Evolutionary conservation across 2,888 invertebrate species (phyloP).

Genomic region (Eupelmus urozonus): DNA sequence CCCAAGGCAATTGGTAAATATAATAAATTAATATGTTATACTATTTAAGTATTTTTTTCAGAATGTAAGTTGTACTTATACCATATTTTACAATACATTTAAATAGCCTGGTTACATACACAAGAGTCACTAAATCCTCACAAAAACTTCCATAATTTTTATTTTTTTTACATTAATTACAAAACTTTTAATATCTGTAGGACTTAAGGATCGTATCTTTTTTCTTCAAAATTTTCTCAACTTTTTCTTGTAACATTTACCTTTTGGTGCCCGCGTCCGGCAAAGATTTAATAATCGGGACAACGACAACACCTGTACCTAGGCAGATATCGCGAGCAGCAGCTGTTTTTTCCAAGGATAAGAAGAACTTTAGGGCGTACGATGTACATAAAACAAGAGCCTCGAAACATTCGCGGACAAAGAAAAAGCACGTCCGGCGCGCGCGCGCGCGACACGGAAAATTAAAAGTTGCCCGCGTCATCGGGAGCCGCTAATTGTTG

Average conservation of each 20-base stretch:
- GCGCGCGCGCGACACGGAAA: not conserved
- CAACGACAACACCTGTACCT: constrained; percentile 11
- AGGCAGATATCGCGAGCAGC: not conserved
- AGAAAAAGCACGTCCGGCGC: not conserved
- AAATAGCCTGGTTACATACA: no score
- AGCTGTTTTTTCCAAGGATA: not conserved
- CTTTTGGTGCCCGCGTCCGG: not conserved
- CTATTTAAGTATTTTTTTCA: no score
- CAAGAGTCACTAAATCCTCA: no score
- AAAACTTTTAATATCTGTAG: no score
- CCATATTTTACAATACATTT: no score
- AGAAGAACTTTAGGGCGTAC: constrained; percentile 22
- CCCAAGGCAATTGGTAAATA: no score
- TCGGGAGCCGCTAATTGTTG: constrained; percentile 65
- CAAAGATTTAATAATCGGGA: constrained; percentile 4
- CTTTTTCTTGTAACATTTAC: not conserved
- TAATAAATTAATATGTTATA: no score
- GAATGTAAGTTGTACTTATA: no score
- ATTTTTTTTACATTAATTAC: no score
- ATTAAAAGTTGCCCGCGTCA: constrained; percentile 5
- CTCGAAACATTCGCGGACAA: not conserved
- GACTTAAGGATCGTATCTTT: no score
- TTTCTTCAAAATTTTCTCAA: no score
- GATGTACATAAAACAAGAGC: constrained; percentile 3
- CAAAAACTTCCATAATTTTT: no score